A percentile compares a stretch with the other conserved stretches of the same genome.
Conservation (phyloP, 2,113 vertebrate species). For the Copsychus sechellarum region DNA sequence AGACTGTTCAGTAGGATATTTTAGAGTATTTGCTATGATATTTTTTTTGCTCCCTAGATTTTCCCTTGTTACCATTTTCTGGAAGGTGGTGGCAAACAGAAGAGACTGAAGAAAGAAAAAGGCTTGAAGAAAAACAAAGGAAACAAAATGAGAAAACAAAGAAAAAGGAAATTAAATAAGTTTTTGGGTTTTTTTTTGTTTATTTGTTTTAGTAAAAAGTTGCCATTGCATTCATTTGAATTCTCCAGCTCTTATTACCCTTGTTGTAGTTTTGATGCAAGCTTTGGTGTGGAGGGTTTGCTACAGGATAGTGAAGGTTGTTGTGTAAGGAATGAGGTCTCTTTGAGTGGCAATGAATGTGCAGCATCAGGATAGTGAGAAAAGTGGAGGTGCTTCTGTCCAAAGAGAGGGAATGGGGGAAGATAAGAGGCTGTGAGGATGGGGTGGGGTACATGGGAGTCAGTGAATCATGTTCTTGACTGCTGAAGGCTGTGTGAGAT, state of each 20-base stretch:
- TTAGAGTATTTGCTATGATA: not conserved
- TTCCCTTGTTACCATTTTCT: not conserved
- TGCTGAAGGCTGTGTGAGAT: not conserved
- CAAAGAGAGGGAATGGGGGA: not conserved
- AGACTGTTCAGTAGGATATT: not conserved
- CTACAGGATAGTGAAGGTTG: not conserved
- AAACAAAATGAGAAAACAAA: not conserved
- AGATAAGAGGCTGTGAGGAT: not conserved
- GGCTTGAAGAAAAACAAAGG: not conserved
- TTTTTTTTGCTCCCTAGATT: not conserved
- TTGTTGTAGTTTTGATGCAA: not conserved
- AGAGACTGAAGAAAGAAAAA: not conserved
- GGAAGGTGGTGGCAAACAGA: not conserved
- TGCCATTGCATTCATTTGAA: not conserved
- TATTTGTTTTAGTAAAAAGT: not conserved
- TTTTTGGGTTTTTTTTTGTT: too few species aligned
- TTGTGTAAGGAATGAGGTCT: not conserved
- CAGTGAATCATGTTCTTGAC: not conserved
- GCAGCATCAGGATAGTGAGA: not conserved
- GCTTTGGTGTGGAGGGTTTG: not conserved
- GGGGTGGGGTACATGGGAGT: not conserved
- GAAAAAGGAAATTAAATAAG: not conserved
- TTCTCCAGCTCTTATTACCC: not conserved
- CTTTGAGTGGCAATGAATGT: rapidly evolving
- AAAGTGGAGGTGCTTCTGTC: not conserved